Percentiles rank a stretch among this genome's conserved stretches.
phyloP scores from a whole-genome alignment of 1,140 invertebrate species.

The Lasioglossum baleicum region DNA sequence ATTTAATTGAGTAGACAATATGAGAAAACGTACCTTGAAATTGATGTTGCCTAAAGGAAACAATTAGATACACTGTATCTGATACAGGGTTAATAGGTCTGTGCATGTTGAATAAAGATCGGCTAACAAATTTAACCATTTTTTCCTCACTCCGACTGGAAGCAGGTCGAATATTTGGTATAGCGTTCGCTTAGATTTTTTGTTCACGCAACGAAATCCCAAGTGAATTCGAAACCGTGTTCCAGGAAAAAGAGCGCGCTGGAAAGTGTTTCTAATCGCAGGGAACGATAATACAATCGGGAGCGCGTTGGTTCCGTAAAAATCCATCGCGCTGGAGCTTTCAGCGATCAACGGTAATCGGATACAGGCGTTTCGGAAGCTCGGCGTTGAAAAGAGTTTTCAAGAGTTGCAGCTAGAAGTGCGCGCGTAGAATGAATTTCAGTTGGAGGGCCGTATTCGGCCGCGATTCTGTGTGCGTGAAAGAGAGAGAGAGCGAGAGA shows the following conservation, averaged over 20 bases:
- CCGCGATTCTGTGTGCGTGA: neutral
- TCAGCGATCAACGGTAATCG: conserved; percentile 45
- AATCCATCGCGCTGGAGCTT: conserved; percentile 24
- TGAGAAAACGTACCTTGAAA: too few relatives aligned
- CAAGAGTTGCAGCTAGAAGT: conserved; percentile 52
- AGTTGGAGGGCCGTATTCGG: conserved; percentile 47
- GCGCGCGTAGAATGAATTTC: conserved; percentile 60
- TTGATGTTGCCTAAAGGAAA: too few relatives aligned
- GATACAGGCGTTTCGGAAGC: conserved; percentile 46
- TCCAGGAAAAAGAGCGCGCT: neutral
- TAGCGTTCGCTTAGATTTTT: neutral
- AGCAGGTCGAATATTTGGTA: neutral
- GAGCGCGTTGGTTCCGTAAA: neutral
- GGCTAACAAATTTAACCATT: too few relatives aligned
- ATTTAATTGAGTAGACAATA: too few relatives aligned
- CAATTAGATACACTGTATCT: too few relatives aligned
- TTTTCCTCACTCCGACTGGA: too few relatives aligned
- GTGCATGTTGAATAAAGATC: too few relatives aligned
- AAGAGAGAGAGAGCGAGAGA: neutral
- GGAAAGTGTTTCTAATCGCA: neutral
- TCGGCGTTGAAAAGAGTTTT: conserved; percentile 56
- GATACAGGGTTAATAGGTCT: too few relatives aligned
- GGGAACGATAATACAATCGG: conserved; percentile 2
- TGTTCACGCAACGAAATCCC: neutral
- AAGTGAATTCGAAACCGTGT: neutral